Percentiles rank a stretch among this genome's conserved stretches.
These are phyloP conservation scores for Genyomyrus donnyi DNA, from an alignment of 2,113 vertebrate species.

Conservation along the genomic window DNA sequence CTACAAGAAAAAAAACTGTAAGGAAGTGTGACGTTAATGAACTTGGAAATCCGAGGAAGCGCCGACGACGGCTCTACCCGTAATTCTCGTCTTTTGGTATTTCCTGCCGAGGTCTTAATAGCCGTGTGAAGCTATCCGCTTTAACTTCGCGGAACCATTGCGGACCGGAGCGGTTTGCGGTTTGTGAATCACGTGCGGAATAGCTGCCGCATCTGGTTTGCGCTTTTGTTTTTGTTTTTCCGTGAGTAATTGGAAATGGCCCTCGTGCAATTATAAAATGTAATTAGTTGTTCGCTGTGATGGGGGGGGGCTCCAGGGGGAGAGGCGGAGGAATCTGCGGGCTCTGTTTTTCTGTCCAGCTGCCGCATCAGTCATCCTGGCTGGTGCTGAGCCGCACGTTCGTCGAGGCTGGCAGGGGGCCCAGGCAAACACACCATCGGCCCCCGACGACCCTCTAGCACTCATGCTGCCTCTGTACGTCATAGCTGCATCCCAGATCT, in stretches of 20 bases:
- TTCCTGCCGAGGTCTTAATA: neutral
- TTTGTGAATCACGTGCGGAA: neutral
- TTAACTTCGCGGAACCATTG: neutral
- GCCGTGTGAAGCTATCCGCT: neutral
- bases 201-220: neutral
- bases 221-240: neutral
- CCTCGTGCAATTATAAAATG: neutral
- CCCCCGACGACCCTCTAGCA: slow-evolving; percentile 34
- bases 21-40: neutral
- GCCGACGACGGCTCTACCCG: neutral
- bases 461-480: slow-evolving; percentile 24
- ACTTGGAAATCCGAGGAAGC: neutral
- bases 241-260: neutral
- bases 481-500: slow-evolving; percentile 45
- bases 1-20: neutral
- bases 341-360: neutral
- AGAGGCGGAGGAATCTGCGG: neutral
- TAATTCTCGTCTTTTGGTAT: neutral
- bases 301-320: neutral
- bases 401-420: slow-evolving; percentile 30
- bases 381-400: slow-evolving; percentile 26
- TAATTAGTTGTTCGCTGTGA: neutral
- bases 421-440: slow-evolving; percentile 38
- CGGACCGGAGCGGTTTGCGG: neutral
- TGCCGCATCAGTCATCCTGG: neutral